A percentile compares a stretch with the other conserved stretches of the same genome.
Conservation (phyloP, 2,888 invertebrate genomes). For the Desoria tigrina region DNA sequence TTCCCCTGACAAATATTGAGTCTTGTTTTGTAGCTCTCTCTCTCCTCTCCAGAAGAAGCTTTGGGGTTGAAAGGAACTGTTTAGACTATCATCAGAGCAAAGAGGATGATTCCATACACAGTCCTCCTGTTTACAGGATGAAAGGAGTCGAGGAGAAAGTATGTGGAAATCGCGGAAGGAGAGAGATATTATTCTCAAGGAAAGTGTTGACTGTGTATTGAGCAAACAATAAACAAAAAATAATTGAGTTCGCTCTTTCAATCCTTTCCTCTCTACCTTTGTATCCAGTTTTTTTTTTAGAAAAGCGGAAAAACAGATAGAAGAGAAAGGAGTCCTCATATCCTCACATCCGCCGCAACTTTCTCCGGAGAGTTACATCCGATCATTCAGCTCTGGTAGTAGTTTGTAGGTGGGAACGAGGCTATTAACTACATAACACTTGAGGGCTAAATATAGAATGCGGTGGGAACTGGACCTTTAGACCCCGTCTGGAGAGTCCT, state of each 20-base stretch:
- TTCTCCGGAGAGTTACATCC: too few species aligned
- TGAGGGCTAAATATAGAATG: too few species aligned
- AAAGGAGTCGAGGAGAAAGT: not conserved
- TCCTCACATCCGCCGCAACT: too few species aligned
- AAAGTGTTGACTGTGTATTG: constrained; percentile 25
- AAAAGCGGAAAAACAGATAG: not conserved
- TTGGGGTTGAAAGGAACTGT: not conserved
- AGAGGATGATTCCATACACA: too few species aligned
- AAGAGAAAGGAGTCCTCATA: too few species aligned
- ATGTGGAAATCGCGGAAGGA: not conserved
- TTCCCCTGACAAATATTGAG: constrained; percentile 21
- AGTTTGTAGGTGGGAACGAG: too few species aligned
- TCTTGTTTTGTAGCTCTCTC: not conserved
- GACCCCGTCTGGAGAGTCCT: too few species aligned
- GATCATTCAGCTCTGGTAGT: too few species aligned
- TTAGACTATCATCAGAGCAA: too few species aligned
- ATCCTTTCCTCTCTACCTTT: constrained; percentile 17
- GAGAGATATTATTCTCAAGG: constrained; percentile 15
- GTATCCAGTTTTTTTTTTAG: not conserved
- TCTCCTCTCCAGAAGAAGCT: not conserved
- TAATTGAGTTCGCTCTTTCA: constrained; percentile 24
- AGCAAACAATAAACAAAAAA: constrained; percentile 24
- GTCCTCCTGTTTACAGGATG: not conserved
- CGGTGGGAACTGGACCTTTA: too few species aligned
- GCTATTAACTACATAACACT: too few species aligned